These are phyloP conservation scores for Phortica magna DNA, from an alignment of 2,888 invertebrate species.

Conservation along the genomic window DNA sequence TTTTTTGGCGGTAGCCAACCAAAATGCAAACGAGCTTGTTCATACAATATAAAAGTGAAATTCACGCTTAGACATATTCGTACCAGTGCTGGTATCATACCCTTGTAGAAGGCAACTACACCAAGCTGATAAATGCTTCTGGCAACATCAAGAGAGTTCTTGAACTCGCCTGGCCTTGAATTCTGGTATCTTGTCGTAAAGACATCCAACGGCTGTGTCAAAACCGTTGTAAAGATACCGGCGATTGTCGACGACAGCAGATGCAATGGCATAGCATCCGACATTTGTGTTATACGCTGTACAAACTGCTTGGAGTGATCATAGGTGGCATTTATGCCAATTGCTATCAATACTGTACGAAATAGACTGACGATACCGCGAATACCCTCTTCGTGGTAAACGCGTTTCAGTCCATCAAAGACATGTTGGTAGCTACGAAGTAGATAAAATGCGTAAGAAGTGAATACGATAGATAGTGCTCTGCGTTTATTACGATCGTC, in stretches of 20 bases:
- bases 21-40: neutral
- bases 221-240: neutral
- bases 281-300: neutral
- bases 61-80: neutral
- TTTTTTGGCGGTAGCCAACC: neutral
- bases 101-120: neutral
- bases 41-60: conserved; percentile 1
- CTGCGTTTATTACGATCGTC: neutral
- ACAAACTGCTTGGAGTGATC: neutral
- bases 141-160: neutral
- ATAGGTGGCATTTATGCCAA: neutral
- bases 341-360: neutral
- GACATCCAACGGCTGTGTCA: neutral
- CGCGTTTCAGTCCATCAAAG: neutral
- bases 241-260: neutral
- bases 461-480: neutral
- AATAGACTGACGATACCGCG: neutral
- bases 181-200: neutral
- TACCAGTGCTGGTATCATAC: neutral
- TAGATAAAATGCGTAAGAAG: neutral
- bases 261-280: neutral
- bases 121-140: neutral
- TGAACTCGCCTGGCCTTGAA: neutral
- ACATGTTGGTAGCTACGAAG: neutral
- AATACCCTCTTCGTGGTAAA: neutral